phyloP scores from a whole-genome alignment of 53 echinoderm and acorn worm species.

The Patiria pectinifera region DNA sequence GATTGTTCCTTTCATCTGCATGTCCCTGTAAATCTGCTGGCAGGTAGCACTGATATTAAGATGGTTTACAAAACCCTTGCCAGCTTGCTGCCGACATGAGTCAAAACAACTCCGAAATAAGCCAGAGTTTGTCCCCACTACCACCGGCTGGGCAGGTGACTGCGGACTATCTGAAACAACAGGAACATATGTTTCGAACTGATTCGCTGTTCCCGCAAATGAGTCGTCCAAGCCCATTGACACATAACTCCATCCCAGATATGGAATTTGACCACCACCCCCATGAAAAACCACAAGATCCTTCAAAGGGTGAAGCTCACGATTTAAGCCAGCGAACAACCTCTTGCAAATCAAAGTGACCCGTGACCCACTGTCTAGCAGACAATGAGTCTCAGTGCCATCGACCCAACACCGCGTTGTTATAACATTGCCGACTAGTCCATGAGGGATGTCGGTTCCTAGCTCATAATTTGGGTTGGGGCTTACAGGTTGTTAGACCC shows the following conservation, averaged over 20 bases:
- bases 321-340: conserved; percentile 36
- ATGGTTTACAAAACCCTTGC: no score
- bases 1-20: no score
- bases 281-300: conserved; percentile 72
- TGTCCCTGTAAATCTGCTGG: no score
- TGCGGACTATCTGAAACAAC: conserved; percentile 32
- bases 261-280: conserved; percentile 54
- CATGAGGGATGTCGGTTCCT: conserved; percentile 52
- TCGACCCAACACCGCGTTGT: conserved; percentile 61
- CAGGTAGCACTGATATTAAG: no score
- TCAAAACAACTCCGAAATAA: conserved; percentile 54
- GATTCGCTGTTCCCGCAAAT: conserved; percentile 7
- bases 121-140: conserved; percentile 71
- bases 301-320: conserved; percentile 46
- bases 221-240: conserved; percentile 20
- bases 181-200: conserved; percentile 24
- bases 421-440: conserved; percentile 61
- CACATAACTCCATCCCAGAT: conserved; percentile 46
- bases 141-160: not conserved
- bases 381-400: conserved; percentile 45
- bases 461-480: not conserved
- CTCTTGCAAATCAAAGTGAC: conserved; percentile 64
- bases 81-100: not conserved
- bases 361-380: not conserved
- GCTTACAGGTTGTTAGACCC: conserved; percentile 35